Percentiles rank a stretch among this genome's conserved stretches.
phyloP scores from a whole-genome alignment of 2,888 invertebrate genomes.

The Esperia sulphurella region DNA sequence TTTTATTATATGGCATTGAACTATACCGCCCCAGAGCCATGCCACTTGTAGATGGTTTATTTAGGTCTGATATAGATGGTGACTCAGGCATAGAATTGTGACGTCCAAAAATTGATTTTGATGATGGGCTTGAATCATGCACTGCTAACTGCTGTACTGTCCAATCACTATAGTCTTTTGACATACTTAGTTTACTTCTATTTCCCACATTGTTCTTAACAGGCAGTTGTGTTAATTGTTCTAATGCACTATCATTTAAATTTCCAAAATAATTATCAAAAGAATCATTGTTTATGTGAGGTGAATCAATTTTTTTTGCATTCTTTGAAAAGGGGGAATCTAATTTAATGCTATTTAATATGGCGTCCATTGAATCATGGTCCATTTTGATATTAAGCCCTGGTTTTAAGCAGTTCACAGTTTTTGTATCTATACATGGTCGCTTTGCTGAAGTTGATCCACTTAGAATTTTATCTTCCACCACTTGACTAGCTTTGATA shows the following conservation, averaged over 20 bases:
- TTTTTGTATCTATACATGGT: conserved; percentile 28
- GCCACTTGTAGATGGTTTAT: conserved; percentile 61
- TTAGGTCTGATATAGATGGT: conserved; percentile 40
- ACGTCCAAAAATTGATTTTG: conserved; percentile 53
- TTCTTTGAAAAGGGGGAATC: conserved; percentile 49
- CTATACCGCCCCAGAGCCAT: conserved; percentile 62
- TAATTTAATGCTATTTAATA: conserved; percentile 56
- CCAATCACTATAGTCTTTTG: conserved; percentile 35
- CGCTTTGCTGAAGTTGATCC: conserved; percentile 38
- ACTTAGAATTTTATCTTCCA: conserved; percentile 59
- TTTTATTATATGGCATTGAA: conserved; percentile 65
- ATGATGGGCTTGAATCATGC: conserved; percentile 49
- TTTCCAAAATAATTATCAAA: conserved; percentile 67
- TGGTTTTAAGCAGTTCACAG: conserved; percentile 21
- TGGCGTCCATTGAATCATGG: conserved; percentile 63
- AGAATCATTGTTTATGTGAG: conserved; percentile 61
- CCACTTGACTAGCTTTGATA: conserved; percentile 67
- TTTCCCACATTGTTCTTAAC: conserved; percentile 27
- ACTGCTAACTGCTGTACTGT: conserved; percentile 44
- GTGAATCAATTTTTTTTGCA: conserved; percentile 45
- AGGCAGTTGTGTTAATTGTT: conserved; percentile 60
- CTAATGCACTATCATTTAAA: conserved; percentile 68
- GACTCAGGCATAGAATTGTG: conserved; percentile 73
- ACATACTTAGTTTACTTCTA: conserved; percentile 19
- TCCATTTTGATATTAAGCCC: conserved; percentile 46